These are phyloP conservation scores for Thaumetopoea pityocampa DNA, from an alignment of 1,140 invertebrate genomes.

Conservation along the genomic window DNA sequence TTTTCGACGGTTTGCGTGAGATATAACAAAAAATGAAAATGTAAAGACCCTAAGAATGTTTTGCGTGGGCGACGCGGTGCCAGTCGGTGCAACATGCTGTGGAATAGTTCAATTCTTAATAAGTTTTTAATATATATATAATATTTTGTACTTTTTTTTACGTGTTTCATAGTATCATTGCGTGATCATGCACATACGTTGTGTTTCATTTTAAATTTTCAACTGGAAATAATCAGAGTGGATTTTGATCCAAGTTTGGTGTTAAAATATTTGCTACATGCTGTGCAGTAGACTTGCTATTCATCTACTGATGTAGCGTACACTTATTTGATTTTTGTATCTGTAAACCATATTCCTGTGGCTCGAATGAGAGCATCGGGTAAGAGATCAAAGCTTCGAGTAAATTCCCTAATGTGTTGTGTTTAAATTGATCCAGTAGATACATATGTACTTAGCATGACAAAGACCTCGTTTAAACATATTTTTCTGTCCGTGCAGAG, in stretches of 20 bases:
- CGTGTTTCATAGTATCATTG: slow-evolving; percentile 21
- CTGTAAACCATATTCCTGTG: no score
- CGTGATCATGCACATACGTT: slow-evolving; percentile 43
- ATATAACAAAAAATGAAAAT: slow-evolving; percentile 34
- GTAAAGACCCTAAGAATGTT: slow-evolving; percentile 51
- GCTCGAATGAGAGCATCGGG: no score
- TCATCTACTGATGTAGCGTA: no score
- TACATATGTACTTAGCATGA: no score
- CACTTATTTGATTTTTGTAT: no score
- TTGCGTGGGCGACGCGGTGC: slow-evolving; percentile 48
- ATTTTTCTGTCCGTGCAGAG: no score
- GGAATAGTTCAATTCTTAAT: slow-evolving; percentile 36
- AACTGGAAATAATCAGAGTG: slow-evolving; percentile 36
- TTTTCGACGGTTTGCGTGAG: slow-evolving; percentile 45
- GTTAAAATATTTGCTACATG: not conserved
- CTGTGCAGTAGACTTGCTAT: not conserved
- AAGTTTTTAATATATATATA: slow-evolving; percentile 15
- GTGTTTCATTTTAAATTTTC: slow-evolving; percentile 31
- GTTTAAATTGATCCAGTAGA: no score
- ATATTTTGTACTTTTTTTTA: slow-evolving; percentile 15
- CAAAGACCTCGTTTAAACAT: no score
- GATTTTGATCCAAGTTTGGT: not conserved
- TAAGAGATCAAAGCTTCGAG: no score
- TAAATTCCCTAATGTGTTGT: no score
- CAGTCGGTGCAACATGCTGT: slow-evolving; percentile 69